Base-by-base conservation (phyloP, 2,888 invertebrate genomes). In the Noctua janthina region DNA sequence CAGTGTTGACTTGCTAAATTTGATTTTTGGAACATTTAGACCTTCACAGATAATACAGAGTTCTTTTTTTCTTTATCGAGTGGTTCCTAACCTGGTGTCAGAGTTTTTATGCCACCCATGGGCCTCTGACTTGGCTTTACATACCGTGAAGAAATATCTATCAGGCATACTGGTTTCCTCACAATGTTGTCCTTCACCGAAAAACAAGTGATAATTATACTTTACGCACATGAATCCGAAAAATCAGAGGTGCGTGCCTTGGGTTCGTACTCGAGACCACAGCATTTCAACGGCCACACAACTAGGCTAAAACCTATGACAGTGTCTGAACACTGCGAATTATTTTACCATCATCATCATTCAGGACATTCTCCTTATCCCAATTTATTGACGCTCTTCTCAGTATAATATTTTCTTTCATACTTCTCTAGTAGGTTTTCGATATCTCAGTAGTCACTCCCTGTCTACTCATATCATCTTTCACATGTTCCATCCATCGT, bases 1-100 rank as follows among this genome's bases (percentile, higher is more conserved):
- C 59, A 49, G 13, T 46, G 71, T 85, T 75, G 17, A 72, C 66
- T 73, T 49, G 54, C 15, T 73, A 23, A 62, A 56, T n/a, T 0
- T 5, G 8, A 15, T 69, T 82, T 54, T 68, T 35, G 20, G 43
- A 20, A 56, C 2, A 51, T n/a, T 70, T 15, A 49, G 43, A 39
- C 4, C 23, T 74, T 62, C 62, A 17, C 62, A 35, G 29, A 17
- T 35, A 29, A n/a, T 4, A 11, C 56, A 11, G 11, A n/a, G 56
- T n/a, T 23, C 29, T 29, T 29, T 29, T 29, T 29, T 29, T 29
- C 29, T 29, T 29, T 29, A 29, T 29, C 29, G 29, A 29, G 29
- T 29, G 29, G 29, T 29, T 29, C 29, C 29, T 29, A 29, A 29
- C 29, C 29, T 29, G 29, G 29, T 29, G 29, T 29, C 29, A 29